Evolutionary conservation across 2,888 invertebrate species (phyloP), one percentile per base, ranked within the genome.

Genomic region (Nyleta sp.): DNA sequence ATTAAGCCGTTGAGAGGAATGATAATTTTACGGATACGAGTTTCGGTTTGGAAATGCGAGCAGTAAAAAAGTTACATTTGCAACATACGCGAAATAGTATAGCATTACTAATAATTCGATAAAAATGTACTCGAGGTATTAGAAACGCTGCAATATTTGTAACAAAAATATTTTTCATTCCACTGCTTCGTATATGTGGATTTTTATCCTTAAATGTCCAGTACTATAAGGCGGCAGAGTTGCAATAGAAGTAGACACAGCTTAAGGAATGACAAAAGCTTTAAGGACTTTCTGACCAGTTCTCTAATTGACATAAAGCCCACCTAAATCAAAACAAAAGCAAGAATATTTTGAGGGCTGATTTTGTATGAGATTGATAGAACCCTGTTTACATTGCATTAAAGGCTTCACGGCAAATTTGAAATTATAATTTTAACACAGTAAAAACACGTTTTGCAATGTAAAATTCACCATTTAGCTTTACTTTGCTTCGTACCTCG

Each of bases 291-390:
- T 80, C 67, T 65, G 52, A 44, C 74, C 75, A 78, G 75, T 71
- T 82, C 53, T 68, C 75, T 82, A 83, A 83, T 82, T 82, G 81
- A 83, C 81, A 76, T 76, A 82, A 82, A 83, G 81, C 81, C 73
- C 42, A 65, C 57, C 77, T 78, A 75, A 82, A 83, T 80, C 81
- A 81, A 83, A 81, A 74, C 38, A 76, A 76, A 82, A 81, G 79
- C 80, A 72, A 62, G 55, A 60, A 33, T 55, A 55, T 44, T 55
- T 60, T 59, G 55, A 42, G 48, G 73, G 20, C 40, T 50, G 65
- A 76, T 73, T 73, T 71, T 67, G 46, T 72, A 53, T 42, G 33
- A 52, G 50, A 74, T 57, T 73, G 67, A 28, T 28, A 7, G 28
- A 28, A 28, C 28, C 4, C 7, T 65, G 53, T 57, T 77, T 67